Evolutionary conservation across 2,888 invertebrate genomes (phyloP).

Genomic region (Halictus ligatus): DNA sequence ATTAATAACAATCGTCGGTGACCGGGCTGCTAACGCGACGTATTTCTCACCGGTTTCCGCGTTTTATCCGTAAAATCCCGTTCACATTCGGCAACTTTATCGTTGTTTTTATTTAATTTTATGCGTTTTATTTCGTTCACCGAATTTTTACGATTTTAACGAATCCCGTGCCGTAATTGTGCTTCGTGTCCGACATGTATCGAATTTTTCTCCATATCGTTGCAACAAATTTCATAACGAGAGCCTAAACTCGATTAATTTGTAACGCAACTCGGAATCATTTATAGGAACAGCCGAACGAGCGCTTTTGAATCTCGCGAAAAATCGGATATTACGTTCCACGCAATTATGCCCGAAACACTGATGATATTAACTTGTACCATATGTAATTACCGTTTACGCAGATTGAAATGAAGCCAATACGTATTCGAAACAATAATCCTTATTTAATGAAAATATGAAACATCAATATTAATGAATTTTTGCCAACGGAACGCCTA

Average conservation of each 20-base stretch:
- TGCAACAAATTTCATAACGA: background rate
- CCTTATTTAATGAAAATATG: background rate
- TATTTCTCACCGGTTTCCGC: background rate
- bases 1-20: slow-evolving; percentile 42
- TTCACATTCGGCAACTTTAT: background rate
- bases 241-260: background rate
- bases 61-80: background rate
- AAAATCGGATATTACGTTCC: background rate
- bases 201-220: background rate
- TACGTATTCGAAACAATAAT: background rate
- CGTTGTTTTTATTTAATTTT: background rate
- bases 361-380: background rate
- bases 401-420: background rate
- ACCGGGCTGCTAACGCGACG: too few relatives aligned
- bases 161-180: too few relatives aligned
- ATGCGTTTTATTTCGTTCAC: too few relatives aligned
- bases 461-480: background rate
- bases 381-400: background rate
- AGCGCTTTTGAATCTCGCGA: background rate
- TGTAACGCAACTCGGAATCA: background rate
- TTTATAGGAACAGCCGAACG: background rate
- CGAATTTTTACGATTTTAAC: too few relatives aligned
- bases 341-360: background rate
- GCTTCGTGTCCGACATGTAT: background rate
- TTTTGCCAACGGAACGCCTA: background rate